Evolutionary conservation across 1,140 invertebrate species (phyloP).

Genomic region (Pseudomyrmex gracilis): DNA sequence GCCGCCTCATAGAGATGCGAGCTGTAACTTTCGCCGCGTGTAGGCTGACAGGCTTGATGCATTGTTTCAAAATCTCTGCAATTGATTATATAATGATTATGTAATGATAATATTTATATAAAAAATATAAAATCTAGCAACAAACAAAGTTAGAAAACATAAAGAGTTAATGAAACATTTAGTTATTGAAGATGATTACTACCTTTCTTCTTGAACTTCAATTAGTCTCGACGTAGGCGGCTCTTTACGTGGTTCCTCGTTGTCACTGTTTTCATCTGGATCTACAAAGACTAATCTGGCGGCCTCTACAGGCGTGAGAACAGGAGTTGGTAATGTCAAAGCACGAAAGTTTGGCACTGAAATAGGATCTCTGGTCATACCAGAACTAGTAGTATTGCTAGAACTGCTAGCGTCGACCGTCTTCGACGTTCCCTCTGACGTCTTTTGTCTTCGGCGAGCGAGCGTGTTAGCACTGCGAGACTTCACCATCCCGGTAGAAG

Average conservation of each 20-base stretch:
- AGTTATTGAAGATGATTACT: conserved; percentile 63
- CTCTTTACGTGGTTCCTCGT: conserved; percentile 81
- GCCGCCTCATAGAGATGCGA: conserved; percentile 86
- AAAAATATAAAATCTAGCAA: too few relatives aligned
- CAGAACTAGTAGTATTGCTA: conserved; percentile 69
- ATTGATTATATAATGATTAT: background rate
- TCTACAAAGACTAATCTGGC: conserved; percentile 90
- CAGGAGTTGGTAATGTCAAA: conserved; percentile 88
- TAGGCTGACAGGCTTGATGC: conserved; percentile 85
- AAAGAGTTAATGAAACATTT: too few relatives aligned
- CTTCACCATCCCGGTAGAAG: conserved; percentile 84
- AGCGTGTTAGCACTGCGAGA: conserved; percentile 83
- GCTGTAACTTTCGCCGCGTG: conserved; percentile 87
- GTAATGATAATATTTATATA: too few relatives aligned
- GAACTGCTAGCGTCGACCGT: conserved; percentile 61
- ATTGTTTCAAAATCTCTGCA: conserved; percentile 82
- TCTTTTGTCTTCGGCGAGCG: conserved; percentile 80
- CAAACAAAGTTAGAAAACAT: too few relatives aligned
- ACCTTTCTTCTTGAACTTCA: conserved; percentile 83
- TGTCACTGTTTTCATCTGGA: conserved; percentile 89
- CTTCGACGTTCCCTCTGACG: conserved; percentile 65
- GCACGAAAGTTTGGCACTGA: conserved; percentile 92
- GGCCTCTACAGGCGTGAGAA: conserved; percentile 89
- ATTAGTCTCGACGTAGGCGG: conserved; percentile 80
- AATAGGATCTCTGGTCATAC: conserved; percentile 89